Conservation (phyloP, 1,140 invertebrate species). For the Fopius arisanus region DNA sequence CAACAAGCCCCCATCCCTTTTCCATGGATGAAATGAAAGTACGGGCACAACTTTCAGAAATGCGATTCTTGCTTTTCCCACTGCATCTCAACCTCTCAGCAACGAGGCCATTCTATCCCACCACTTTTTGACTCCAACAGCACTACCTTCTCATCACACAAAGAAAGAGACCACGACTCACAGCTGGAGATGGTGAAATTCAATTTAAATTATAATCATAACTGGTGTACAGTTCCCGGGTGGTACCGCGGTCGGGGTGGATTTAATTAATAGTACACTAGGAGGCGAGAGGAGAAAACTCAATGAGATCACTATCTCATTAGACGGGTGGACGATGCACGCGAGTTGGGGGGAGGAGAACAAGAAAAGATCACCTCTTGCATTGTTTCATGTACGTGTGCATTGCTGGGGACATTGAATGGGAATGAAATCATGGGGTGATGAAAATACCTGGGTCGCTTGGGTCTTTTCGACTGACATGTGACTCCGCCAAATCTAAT, state of each 20-base stretch:
- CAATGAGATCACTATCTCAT: slow-evolving; percentile 33
- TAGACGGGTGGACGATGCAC: slow-evolving; percentile 18
- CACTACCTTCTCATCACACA: slow-evolving; percentile 5
- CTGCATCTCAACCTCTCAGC: background rate
- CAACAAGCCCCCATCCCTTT: background rate
- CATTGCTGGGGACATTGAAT: background rate
- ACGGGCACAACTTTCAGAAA: slow-evolving; percentile 24
- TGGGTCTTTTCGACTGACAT: background rate
- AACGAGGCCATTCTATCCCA: background rate
- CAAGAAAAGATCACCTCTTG: background rate
- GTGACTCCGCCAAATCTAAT: background rate
- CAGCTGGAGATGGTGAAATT: slow-evolving; percentile 39
- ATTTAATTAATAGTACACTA: slow-evolving; percentile 45
- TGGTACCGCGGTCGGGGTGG: slow-evolving; percentile 14
- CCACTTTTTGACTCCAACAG: slow-evolving; percentile 11
- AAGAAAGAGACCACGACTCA: background rate
- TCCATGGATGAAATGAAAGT: background rate
- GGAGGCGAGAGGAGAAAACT: slow-evolving; percentile 20
- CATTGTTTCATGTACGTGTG: background rate
- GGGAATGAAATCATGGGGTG: background rate
- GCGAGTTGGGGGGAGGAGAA: background rate
- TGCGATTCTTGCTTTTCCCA: background rate
- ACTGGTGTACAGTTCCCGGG: slow-evolving; percentile 25
- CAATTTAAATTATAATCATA: slow-evolving; percentile 51
- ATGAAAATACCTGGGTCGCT: background rate